phyloP scores from a whole-genome alignment of 2,113 vertebrate species.

The Microcebus tavaratra region DNA sequence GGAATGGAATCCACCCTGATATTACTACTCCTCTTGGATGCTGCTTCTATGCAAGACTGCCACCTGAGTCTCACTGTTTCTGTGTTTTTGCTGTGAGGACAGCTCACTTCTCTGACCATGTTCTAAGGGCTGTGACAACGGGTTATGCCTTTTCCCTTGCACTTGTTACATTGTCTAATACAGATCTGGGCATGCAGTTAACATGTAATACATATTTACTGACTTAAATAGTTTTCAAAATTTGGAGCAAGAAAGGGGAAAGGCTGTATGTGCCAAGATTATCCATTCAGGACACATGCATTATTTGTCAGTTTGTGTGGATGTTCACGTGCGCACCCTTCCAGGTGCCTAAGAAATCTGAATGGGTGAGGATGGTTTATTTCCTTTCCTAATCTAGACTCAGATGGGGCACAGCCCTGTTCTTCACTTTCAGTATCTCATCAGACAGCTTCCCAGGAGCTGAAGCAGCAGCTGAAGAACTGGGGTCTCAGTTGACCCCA shows the following conservation, averaged over 20 bases:
- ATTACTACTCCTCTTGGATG: fast-evolving
- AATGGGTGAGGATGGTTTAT: fast-evolving
- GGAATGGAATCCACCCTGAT: background rate
- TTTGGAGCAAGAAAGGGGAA: background rate
- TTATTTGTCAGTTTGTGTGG: background rate
- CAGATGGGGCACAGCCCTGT: background rate
- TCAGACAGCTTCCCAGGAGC: background rate
- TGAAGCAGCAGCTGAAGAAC: background rate
- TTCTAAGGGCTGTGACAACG: background rate
- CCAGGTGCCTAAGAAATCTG: background rate
- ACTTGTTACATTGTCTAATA: background rate
- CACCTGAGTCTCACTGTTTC: background rate
- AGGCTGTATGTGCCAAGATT: background rate
- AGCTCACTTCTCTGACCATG: background rate
- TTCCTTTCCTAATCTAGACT: background rate
- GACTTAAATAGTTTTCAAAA: background rate
- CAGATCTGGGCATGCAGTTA: background rate
- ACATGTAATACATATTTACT: background rate
- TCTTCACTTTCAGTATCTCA: background rate
- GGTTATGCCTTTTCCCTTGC: background rate
- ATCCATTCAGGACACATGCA: background rate
- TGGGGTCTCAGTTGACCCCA: background rate
- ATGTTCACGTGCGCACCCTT: background rate
- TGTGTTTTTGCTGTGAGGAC: background rate
- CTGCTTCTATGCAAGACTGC: background rate